phyloP scores from a whole-genome alignment of 2,797 vertebrate genomes.

The Florisuga fusca region DNA sequence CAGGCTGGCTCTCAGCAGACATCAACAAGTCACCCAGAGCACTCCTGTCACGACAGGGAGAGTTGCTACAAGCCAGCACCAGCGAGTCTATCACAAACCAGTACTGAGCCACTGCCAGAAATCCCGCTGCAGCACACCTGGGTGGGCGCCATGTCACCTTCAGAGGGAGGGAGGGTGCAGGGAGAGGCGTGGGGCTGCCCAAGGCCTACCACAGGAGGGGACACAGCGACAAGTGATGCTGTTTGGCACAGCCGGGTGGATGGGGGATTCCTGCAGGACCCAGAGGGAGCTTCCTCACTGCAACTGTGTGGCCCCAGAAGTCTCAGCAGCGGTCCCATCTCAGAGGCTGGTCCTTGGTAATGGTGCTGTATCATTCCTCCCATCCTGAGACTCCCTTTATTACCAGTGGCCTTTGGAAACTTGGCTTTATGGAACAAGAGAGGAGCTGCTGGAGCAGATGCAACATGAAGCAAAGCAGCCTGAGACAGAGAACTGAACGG shows the following conservation, averaged over 20 bases:
- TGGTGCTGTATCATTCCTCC: too few relatives aligned
- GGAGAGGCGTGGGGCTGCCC: too few relatives aligned
- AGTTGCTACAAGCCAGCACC: neutral
- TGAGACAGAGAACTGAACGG: neutral
- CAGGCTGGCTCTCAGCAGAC: neutral
- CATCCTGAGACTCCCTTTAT: neutral
- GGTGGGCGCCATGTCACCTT: neutral
- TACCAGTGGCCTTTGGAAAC: neutral
- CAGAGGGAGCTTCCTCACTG: neutral
- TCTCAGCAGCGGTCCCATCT: neutral
- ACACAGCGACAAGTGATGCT: too few relatives aligned
- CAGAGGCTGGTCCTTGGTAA: neutral
- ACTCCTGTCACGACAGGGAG: neutral
- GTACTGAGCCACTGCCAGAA: neutral
- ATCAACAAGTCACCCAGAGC: neutral
- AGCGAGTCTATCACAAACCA: neutral
- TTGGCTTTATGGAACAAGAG: neutral
- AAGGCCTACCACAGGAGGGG: neutral
- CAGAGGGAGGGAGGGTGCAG: neutral
- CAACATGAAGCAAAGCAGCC: neutral
- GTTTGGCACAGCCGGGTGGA: rapidly evolving
- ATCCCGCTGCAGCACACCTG: too few relatives aligned
- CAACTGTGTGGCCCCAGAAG: rapidly evolving
- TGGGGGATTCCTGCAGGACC: neutral
- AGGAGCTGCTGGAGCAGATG: neutral